phyloP scores from a whole-genome alignment of 2,888 invertebrate species.

The Adelphocoris suturalis region DNA sequence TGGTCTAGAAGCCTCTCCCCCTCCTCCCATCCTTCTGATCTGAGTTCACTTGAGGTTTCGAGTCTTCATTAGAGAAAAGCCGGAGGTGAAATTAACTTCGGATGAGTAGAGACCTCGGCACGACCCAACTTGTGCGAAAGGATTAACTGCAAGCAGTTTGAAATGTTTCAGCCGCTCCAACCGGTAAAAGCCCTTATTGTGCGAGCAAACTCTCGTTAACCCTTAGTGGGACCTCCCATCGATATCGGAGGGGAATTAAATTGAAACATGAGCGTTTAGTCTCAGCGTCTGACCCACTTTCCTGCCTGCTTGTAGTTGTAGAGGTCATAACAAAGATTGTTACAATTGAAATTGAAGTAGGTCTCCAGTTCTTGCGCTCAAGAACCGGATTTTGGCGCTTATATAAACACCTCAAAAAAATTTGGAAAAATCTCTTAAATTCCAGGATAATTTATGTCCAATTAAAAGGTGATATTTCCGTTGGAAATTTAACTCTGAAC shows the following conservation, averaged over 20 bases:
- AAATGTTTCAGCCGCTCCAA: slow-evolving; percentile 61
- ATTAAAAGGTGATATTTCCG: too few species aligned
- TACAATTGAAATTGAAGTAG: too few species aligned
- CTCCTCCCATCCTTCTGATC: too few species aligned
- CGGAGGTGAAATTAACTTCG: neutral
- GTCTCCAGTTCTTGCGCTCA: too few species aligned
- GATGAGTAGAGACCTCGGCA: neutral
- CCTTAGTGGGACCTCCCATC: neutral
- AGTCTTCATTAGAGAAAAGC: slow-evolving; percentile 24
- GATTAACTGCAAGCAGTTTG: slow-evolving; percentile 62
- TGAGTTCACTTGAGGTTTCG: neutral
- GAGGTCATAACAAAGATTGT: too few species aligned
- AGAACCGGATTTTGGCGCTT: too few species aligned
- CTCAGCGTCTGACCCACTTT: neutral
- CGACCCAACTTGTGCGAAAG: slow-evolving; percentile 37
- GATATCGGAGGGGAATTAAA: neutral
- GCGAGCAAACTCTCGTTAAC: slow-evolving; percentile 39
- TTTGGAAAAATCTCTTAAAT: too few species aligned
- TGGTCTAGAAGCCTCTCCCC: too few species aligned
- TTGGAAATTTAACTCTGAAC: too few species aligned
- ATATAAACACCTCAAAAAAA: too few species aligned
- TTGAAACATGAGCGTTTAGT: neutral
- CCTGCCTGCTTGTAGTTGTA: too few species aligned
- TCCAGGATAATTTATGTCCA: too few species aligned
- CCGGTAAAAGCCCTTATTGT: slow-evolving; percentile 41